Evolutionary conservation across 2,113 vertebrate species (phyloP).

Genomic region (Leptobrachium leishanense): DNA sequence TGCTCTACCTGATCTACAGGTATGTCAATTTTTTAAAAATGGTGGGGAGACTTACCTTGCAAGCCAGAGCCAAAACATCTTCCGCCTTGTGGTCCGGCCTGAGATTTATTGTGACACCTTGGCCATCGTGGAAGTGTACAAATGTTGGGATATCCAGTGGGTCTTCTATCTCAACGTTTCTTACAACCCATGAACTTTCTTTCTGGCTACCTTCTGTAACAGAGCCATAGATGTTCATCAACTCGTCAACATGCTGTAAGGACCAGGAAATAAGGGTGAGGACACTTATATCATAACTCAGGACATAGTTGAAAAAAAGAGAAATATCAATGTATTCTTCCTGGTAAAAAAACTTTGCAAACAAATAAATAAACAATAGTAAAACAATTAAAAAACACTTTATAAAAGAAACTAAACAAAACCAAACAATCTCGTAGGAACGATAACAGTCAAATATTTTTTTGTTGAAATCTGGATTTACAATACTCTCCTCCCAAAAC

Average conservation of each 20-base stretch:
- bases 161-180: too few species aligned
- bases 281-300: neutral
- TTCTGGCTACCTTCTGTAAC: constrained; percentile 70
- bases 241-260: constrained; percentile 71
- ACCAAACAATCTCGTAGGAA: too few species aligned
- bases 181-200: constrained; percentile 60
- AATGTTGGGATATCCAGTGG: constrained; percentile 63
- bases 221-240: constrained; percentile 73
- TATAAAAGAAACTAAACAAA: too few species aligned
- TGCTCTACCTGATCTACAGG: neutral
- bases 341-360: too few species aligned
- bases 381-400: too few species aligned
- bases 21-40: neutral
- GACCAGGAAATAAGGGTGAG: constrained; percentile 16
- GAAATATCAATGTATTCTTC: too few species aligned
- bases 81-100: constrained; percentile 78
- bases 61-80: constrained; percentile 80
- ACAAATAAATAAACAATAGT: too few species aligned
- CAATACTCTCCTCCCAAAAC: too few species aligned
- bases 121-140: constrained; percentile 77
- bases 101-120: constrained; percentile 72
- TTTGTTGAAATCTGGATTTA: too few species aligned
- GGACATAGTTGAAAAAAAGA: too few species aligned
- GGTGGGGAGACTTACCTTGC: constrained; percentile 75
- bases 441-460: too few species aligned